These are phyloP conservation scores for Hypomesus transpacificus DNA, from an alignment of 2,113 vertebrate species.

Conservation along the genomic window DNA sequence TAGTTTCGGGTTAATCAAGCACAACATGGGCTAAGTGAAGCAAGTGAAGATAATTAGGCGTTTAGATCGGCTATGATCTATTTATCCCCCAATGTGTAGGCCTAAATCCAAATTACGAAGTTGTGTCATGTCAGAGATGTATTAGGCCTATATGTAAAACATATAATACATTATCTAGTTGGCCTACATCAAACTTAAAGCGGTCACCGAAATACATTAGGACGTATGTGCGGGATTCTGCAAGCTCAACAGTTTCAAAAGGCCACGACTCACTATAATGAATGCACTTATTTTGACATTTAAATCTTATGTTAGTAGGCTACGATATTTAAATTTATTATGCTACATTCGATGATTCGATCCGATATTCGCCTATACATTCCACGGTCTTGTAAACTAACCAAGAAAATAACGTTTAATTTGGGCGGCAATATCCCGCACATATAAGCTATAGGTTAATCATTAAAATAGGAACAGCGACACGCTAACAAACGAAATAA, in stretches of 20 bases:
- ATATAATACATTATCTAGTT: neutral
- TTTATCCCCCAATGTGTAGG: constrained; percentile 12
- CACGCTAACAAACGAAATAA: neutral
- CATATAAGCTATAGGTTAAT: neutral
- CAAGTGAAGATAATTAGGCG: constrained; percentile 13
- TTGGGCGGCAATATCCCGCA: neutral
- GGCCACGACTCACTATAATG: too few species aligned
- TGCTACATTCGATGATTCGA: too few species aligned
- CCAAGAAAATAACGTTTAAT: neutral
- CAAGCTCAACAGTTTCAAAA: too few species aligned
- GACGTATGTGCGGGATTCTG: too few species aligned
- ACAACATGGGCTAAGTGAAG: constrained; percentile 9
- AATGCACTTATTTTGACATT: too few species aligned
- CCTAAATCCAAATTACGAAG: constrained; percentile 18
- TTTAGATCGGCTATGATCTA: constrained; percentile 19
- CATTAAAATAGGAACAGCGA: neutral
- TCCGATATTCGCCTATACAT: too few species aligned
- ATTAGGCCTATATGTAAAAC: constrained; percentile 27
- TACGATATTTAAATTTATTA: too few species aligned
- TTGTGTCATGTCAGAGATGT: constrained; percentile 10
- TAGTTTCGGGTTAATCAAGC: constrained; percentile 19
- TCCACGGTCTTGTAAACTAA: too few species aligned
- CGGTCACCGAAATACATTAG: constrained; percentile 22
- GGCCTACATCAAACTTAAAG: constrained; percentile 20
- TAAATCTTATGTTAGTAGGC: too few species aligned